Conservation (phyloP, 2,797 vertebrate genomes). For the Rhinoraja longicauda region DNA sequence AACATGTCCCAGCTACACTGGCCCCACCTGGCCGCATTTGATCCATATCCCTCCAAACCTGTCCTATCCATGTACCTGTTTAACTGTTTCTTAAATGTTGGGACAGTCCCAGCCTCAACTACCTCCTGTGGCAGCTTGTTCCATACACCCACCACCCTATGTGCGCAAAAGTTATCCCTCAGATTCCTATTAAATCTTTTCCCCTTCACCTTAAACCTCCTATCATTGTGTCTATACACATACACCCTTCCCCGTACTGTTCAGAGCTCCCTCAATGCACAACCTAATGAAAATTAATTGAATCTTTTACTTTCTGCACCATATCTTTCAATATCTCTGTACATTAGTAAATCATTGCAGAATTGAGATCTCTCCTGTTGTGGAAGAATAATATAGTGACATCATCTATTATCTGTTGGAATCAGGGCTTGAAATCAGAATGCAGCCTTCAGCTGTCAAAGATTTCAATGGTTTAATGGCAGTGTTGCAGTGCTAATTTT, state of each 20-base stretch:
- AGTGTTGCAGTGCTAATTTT: no score
- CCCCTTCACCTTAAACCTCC: no score
- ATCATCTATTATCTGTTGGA: neutral
- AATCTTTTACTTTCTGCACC: neutral
- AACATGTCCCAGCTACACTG: no score
- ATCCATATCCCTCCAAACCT: no score
- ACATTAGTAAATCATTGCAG: neutral
- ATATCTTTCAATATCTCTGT: neutral
- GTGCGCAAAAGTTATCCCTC: no score
- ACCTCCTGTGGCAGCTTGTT: no score
- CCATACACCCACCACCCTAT: no score
- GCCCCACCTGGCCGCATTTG: no score
- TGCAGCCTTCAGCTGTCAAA: neutral
- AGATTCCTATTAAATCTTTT: no score
- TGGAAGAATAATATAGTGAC: neutral
- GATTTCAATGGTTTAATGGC: neutral
- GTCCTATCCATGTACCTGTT: no score
- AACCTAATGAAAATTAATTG: neutral
- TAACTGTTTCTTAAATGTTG: no score
- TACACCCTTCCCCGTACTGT: neutral
- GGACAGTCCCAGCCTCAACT: no score
- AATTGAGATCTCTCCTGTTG: neutral
- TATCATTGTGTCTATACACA: neutral
- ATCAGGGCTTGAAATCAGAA: neutral
- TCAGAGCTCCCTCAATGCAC: neutral